Evolutionary conservation across 2,113 vertebrate species (phyloP), one percentile per base, ranked within the genome.

Genomic region (Phaetusa simplex): DNA sequence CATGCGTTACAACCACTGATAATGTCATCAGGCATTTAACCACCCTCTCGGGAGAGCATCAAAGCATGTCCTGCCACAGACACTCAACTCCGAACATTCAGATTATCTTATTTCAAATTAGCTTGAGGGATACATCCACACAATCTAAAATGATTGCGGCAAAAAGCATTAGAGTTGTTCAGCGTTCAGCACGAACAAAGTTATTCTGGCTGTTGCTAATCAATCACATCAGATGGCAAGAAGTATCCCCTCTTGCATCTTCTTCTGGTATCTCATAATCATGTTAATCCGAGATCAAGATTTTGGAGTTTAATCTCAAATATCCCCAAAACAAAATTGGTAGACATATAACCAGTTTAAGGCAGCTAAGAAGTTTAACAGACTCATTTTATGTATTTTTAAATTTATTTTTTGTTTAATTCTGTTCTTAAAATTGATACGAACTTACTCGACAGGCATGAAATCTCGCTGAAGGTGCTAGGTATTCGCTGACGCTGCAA

Each of bases 1-100:
- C 5, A 14, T 1, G 32, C 0, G 0, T 30, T 64, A 53, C 14
- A 66, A 71, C 4, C 43, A 29, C 26, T 38, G 49, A 55, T 23
- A 76, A 29, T 1, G 47, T 4, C 42, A 62, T 8, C 14, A 52
- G 9, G 50, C 14, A 86, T 69, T 78, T 30, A 40, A 22, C 52
- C 79, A 88, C 36, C 13, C 52, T 53, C 66, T 59, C 42, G 38
- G 38, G 22, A 76, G 11, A 72, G 13, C 62, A 71, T 56, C 66
- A 77, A 50, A 59, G 32, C 36, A 5, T 8, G 26, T 56, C 53
- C 47, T 61, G 64, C 88, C 76, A 52, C 10, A 67, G 12, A 11
- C 4, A 13, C 43, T 62, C 42, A 85, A 21, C 38, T 34, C 22
- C 29, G 19, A 85, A 18, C 5, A 55, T 13, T 67, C 32, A 42